Conservation (phyloP, 2,113 vertebrate genomes). For the Lagenorhynchus albirostris region DNA sequence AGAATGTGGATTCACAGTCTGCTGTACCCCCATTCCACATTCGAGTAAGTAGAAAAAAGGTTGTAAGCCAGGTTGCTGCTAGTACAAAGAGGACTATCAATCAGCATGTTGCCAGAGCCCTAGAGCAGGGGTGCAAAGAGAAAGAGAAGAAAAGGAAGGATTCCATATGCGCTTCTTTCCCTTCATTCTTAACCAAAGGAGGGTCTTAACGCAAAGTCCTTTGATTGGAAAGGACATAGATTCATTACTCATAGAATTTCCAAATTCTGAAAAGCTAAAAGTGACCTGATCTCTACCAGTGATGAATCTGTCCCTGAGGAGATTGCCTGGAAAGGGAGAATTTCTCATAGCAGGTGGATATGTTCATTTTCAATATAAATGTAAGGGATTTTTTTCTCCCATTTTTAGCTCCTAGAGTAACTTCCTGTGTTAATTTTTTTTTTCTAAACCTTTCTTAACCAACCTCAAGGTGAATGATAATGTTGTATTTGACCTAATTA, state of each 20-base stretch:
- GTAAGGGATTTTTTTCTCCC: not conserved
- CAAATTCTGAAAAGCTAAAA: not conserved
- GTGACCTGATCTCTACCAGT: not conserved
- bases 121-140: not conserved
- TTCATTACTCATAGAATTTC: not conserved
- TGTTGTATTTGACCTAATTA: conserved; percentile 6
- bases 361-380: not conserved
- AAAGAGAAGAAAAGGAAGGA: not conserved
- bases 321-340: not conserved
- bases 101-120: not conserved
- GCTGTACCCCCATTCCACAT: not conserved
- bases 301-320: not conserved
- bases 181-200: not conserved
- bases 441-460: conserved; percentile 8
- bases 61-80: not conserved
- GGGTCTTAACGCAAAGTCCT: not conserved
- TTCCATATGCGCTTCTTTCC: not conserved
- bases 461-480: conserved; percentile 26
- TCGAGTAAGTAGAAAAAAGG: not conserved
- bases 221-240: not conserved
- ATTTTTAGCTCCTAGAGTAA: not conserved
- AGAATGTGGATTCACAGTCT: not conserved
- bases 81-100: not conserved
- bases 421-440: not conserved
- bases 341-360: not conserved